Percentiles rank a stretch among this genome's conserved stretches.
Evolutionary conservation across 2,888 invertebrate species (phyloP).

Genomic region (Masnerella sp.): DNA sequence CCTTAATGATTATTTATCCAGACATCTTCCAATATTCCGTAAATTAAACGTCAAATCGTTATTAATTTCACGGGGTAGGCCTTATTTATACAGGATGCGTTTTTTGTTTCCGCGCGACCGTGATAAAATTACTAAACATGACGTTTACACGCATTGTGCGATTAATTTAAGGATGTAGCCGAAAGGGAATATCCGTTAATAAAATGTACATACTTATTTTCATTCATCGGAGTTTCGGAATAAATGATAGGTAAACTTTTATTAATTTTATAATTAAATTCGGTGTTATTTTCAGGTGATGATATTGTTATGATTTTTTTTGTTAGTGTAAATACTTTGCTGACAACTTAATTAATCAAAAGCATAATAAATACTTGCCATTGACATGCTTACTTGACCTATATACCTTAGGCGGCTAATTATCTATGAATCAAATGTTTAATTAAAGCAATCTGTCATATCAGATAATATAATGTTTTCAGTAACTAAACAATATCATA

Average conservation of each 20-base stretch:
- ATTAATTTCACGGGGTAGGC: constrained; percentile 35
- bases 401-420: constrained; percentile 33
- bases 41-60: constrained; percentile 40
- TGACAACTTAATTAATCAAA: constrained; percentile 25
- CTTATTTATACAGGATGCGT: constrained; percentile 33
- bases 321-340: too few species aligned
- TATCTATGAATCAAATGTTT: constrained; percentile 32
- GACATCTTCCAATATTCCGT: constrained; percentile 30
- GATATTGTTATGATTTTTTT: too few species aligned
- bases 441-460: constrained; percentile 24
- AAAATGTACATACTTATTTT: too few species aligned
- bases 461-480: too few species aligned
- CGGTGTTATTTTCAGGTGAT: too few species aligned
- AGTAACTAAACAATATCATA: too few species aligned
- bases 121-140: constrained; percentile 31
- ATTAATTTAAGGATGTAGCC: too few species aligned
- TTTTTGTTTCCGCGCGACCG: constrained; percentile 5
- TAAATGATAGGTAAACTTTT: too few species aligned
- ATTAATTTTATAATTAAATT: too few species aligned
- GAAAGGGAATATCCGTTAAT: too few species aligned
- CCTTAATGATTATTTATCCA: constrained; percentile 28
- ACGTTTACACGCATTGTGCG: constrained; percentile 30
- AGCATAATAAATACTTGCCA: constrained; percentile 23
- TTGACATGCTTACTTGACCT: constrained; percentile 43
- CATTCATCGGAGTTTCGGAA: too few species aligned